Base-by-base conservation (phyloP, 2,888 invertebrate species). In the Exephanes ischioxanthus region DNA sequence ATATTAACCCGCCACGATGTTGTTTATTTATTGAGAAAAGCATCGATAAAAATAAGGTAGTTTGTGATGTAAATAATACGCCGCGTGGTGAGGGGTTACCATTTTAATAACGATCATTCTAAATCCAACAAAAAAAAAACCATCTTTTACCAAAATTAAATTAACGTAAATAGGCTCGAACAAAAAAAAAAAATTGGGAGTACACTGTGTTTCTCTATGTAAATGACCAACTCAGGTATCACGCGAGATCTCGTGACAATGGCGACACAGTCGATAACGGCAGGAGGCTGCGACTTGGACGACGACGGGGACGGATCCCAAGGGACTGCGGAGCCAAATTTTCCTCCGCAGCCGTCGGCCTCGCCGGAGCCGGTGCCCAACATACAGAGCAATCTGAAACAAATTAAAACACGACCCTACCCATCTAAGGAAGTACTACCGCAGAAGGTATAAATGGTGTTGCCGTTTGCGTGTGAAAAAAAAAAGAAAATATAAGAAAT, bases 371-470 rank as follows among this genome's bases (percentile, higher is more conserved):
- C 92, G 71, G 89, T 91, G 89, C 82, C 91, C 90, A 91, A 90
- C 90, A 88, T 87, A 89, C 95, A 96, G 86, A 96, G 96, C 87
- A 96, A 96, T 89, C 93, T 92, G 86, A 91, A 93, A 93, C 91
- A 93, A 93, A 91, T 91, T 92, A 97, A 94, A 94, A 94, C 95
- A 72, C 95, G 95, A 90, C 95, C 95, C 58, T 95, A 95, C 90
- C 95, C 95, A 75, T 94, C 95, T 70, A 95, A 95, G 93, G 95
- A 95, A 91, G 94, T 94, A 88, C 90, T 93, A 86, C 91, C 93
- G 86, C 94, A 93, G 90, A 94, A 94, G 93, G 94, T 94, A 92
- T 89, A 88, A 89, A 83, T 87, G 71, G 83, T 85, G 77, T 83
- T 75, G 75, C 80, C 80, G 71, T 87, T 76, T 79, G 75, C 81